phyloP scores from a whole-genome alignment of 2,113 vertebrate genomes.

The Mesoclemmys tuberculata region DNA sequence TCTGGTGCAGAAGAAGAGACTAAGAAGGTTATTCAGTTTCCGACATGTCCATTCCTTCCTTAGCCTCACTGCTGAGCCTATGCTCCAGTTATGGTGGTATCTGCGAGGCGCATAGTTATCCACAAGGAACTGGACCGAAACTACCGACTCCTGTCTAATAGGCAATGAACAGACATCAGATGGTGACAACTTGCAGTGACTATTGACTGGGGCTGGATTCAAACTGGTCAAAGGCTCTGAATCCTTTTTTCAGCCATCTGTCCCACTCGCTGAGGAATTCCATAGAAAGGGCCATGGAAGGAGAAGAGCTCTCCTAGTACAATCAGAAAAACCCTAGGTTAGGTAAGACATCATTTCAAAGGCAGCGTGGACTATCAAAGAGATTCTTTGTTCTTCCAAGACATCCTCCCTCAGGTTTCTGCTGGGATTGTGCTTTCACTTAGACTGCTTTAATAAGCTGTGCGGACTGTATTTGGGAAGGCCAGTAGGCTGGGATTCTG shows the following conservation, averaged over 20 bases:
- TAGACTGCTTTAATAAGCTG: neutral
- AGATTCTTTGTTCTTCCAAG: neutral
- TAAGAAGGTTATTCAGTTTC: neutral
- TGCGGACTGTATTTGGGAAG: neutral
- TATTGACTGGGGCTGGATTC: neutral
- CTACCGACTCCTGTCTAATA: neutral
- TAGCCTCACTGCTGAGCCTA: neutral
- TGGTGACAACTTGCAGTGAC: neutral
- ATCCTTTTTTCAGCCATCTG: conserved; percentile 5
- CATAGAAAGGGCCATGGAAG: neutral
- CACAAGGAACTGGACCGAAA: neutral
- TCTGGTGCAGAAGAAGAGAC: neutral
- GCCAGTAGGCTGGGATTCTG: conserved; percentile 9
- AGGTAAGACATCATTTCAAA: neutral
- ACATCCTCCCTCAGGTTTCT: neutral
- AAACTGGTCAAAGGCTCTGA: neutral
- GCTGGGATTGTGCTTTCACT: neutral
- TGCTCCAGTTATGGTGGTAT: neutral
- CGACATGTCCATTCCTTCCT: neutral
- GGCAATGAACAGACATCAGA: conserved; percentile 1
- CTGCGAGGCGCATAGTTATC: neutral
- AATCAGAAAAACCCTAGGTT: fast-evolving
- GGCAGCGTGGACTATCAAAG: neutral
- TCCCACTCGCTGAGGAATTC: conserved; percentile 13
- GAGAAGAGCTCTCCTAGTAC: neutral